Base-by-base conservation (phyloP, 2,797 vertebrate genomes). In the Hafferia zeledoni region DNA sequence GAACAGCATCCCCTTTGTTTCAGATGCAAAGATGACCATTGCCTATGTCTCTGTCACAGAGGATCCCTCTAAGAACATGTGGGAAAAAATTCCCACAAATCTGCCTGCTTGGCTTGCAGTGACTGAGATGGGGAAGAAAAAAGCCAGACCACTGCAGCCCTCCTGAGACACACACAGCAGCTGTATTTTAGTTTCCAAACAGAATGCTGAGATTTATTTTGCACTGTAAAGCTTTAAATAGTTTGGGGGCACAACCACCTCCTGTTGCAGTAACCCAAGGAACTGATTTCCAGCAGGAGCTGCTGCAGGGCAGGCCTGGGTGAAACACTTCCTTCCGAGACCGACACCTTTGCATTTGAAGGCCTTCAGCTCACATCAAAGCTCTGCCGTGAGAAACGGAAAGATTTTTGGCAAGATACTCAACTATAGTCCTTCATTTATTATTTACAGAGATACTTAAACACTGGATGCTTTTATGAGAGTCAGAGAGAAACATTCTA, bases 1-100 rank as follows among this genome's bases (percentile, higher is more conserved):
- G 46, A 89, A 91, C 65, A 93, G 75, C 25, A 79, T 24, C 17
- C 84, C 50, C 64, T 87, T 87, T 91, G 83, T 94, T 75, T 68
- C 90, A 68, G 59, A 68, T 50, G 49, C 69, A 49, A 77, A 91
- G 39, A 47, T 28, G 17, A 85, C 18, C 16, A 3, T 1, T 46
- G 37, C n/a, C 77, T 50, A 7, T 59, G 65, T 37, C 67, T 89
- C 46, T n/a, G 9, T 13, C 0, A 0, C 57, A 47, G 94, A 79
- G 41, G 35, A 72, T 50, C 52, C 44, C 15, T 81, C 59, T 22
- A 81, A 50, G 43, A 81, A 44, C 19, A 71, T 0, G 19, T 6
- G 18, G n/a, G 7, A 70, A 63, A 61, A 77, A 30, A 18, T 4
- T 17, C 30, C 47, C 56, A 70, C 80, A 80, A 94, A 80, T 17